Base-by-base conservation (phyloP, 2,888 invertebrate species). In the Scelioninae gen. 2 region DNA sequence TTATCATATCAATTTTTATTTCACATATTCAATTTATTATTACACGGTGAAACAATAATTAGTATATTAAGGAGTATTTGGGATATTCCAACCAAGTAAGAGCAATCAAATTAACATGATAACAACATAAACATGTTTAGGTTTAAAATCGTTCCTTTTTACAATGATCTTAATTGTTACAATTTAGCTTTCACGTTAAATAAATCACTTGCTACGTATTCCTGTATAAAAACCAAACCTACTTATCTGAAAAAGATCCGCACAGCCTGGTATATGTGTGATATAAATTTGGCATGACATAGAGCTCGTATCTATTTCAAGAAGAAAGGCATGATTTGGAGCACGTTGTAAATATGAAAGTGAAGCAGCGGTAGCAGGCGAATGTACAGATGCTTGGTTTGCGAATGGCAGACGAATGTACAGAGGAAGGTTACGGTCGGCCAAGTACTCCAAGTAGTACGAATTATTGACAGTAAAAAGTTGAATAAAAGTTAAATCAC, bases 221-320 rank as follows among this genome's bases (percentile, higher is more conserved):
- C 11, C 41, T 28, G 22, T 37, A 22, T 22, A 25, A 64, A 50
- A 71, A 65, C 18, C 35, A 28, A 46, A 65, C 31, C 33, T 52
- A 68, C 45, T 55, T 39, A 64, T 64, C 25, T 46, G 13, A 52
- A 57, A 48, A 58, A 19, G 52, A 53, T 46, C 25, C 37, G 41
- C 25, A 35, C 25, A 41, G 13, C 57, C 60, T 53, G 37, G 19
- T 37, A 22, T 48, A 33, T 28, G 25, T 46, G 50, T 55, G 64
- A 68, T 53, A 53, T 64, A 48, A 64, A 60, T 73, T 69, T 69
- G 65, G 72, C 72, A 72, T 68, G 63, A 58, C 60, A 53, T 35
- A 19, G 39, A 31, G 33, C 58, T 69, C 22, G 64, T 48, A 33
- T 69, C 74, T 74, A 74, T 74, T 74, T 74, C 52, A 65, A 70